phyloP scores from a whole-genome alignment of 2,113 vertebrate species.

The Limanda limanda region DNA sequence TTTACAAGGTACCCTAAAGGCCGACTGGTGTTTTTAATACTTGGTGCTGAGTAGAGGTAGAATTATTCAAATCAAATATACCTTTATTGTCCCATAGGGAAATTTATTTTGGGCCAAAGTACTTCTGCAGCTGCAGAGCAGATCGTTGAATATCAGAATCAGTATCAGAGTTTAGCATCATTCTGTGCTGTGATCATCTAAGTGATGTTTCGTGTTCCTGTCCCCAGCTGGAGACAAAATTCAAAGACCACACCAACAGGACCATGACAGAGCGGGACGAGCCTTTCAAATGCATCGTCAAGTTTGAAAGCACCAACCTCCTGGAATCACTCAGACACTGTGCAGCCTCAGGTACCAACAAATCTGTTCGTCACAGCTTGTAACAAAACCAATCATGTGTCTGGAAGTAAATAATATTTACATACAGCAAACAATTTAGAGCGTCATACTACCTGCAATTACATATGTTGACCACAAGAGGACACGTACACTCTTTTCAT shows the following conservation, averaged over 20 bases:
- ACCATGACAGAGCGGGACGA: constrained; percentile 80
- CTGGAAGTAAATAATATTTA: neutral
- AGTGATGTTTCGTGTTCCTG: neutral
- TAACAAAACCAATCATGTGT: neutral
- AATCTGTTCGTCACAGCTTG: neutral
- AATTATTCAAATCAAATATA: neutral
- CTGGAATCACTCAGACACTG: constrained; percentile 90
- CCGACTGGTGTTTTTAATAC: neutral
- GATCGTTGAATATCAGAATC: neutral
- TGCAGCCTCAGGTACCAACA: constrained; percentile 84
- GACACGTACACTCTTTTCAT: constrained; percentile 15
- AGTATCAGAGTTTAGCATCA: neutral
- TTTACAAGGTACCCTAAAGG: constrained; percentile 83
- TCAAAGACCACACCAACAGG: constrained; percentile 79
- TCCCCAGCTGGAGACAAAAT: constrained; percentile 90
- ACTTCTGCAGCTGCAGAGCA: no score
- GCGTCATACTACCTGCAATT: neutral
- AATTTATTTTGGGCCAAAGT: no score
- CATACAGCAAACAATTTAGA: neutral
- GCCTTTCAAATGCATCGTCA: constrained; percentile 89
- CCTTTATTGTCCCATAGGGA: no score
- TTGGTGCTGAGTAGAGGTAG: neutral
- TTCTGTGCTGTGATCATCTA: neutral
- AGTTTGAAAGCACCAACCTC: constrained; percentile 91
- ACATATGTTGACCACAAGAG: constrained; percentile 54